Conservation (phyloP, 2,797 vertebrate genomes). For the Macropus fuliginosus region DNA sequence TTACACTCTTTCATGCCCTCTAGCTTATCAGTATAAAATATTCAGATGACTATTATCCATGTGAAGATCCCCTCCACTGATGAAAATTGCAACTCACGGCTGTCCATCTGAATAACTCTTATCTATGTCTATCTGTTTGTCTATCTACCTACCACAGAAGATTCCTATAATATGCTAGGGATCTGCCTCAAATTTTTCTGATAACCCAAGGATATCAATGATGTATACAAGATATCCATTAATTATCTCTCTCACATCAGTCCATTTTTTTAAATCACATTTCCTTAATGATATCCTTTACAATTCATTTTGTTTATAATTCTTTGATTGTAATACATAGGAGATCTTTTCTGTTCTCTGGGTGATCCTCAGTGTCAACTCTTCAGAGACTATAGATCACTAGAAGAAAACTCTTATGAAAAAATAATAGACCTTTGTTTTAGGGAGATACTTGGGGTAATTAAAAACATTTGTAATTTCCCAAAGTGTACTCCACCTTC, state of each 20-base stretch:
- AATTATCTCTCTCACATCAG: background rate
- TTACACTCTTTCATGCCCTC: background rate
- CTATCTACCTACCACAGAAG: background rate
- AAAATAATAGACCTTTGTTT: background rate
- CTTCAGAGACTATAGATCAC: background rate
- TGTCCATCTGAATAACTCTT: background rate
- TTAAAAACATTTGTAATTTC: background rate
- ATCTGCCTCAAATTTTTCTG: background rate
- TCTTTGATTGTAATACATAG: background rate
- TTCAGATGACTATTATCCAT: background rate
- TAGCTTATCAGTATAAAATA: background rate
- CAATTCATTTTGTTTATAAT: background rate
- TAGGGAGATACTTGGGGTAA: background rate
- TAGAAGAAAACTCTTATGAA: background rate
- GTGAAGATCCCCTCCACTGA: background rate
- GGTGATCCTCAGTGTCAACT: background rate
- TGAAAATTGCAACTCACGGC: background rate
- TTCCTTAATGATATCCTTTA: background rate
- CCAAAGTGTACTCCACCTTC: background rate
- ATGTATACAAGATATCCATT: background rate
- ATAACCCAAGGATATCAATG: background rate
- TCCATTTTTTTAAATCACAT: background rate
- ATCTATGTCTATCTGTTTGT: background rate
- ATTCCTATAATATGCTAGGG: background rate
- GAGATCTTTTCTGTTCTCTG: background rate